Conservation (phyloP, 2,888 invertebrate species). For the Thymelicus lineola region DNA sequence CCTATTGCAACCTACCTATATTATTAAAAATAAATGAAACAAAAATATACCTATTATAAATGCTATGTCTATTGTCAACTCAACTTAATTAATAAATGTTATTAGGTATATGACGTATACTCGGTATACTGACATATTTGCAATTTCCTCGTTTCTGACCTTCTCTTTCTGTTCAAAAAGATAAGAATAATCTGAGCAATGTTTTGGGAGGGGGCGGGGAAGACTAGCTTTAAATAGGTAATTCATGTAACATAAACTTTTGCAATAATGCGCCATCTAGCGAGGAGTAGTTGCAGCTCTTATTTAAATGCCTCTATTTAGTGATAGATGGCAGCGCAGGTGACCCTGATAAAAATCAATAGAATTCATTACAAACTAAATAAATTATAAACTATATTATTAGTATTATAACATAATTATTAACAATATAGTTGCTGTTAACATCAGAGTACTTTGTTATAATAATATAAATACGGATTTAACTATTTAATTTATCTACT, state of each 20-base stretch:
- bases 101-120: not conserved
- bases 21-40: too few species aligned
- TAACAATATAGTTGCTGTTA: too few species aligned
- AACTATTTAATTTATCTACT: too few species aligned
- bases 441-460: too few species aligned
- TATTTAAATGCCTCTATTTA: not conserved
- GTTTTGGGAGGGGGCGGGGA: slow-evolving; percentile 17
- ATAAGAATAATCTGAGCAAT: slow-evolving; percentile 42
- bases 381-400: too few species aligned
- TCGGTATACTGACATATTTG: not conserved
- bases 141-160: slow-evolving; percentile 53
- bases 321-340: slow-evolving; percentile 4
- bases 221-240: not conserved
- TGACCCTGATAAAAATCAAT: not conserved
- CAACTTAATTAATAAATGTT: not conserved
- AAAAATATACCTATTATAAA: too few species aligned
- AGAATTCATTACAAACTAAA: not conserved
- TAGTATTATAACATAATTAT: too few species aligned
- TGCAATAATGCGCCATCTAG: slow-evolving; percentile 51
- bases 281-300: slow-evolving; percentile 46
- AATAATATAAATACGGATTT: too few species aligned
- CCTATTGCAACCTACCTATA: too few species aligned
- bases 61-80: too few species aligned
- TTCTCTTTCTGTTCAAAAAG: slow-evolving; percentile 51
- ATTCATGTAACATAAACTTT: slow-evolving; percentile 1